Evolutionary conservation across 2,113 vertebrate species (phyloP).

Genomic region (Macroglossus sobrinus): DNA sequence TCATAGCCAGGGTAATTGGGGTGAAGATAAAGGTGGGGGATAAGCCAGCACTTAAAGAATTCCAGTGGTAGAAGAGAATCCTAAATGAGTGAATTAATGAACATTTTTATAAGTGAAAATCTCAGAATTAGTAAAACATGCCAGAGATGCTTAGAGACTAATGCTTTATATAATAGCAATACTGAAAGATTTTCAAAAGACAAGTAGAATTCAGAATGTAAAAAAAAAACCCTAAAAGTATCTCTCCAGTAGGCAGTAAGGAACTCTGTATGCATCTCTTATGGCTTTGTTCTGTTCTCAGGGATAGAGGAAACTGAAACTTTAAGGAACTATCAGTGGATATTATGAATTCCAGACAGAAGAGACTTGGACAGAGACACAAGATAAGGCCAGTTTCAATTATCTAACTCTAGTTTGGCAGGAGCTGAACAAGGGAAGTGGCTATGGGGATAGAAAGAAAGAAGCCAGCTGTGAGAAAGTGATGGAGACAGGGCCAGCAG

Average conservation of each 20-base stretch:
- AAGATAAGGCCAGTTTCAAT: background rate
- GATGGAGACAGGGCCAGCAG: fast-evolving
- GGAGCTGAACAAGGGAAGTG: background rate
- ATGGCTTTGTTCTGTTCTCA: background rate
- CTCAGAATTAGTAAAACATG: background rate
- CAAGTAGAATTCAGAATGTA: background rate
- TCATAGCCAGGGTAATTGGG: fast-evolving
- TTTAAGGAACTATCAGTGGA: background rate
- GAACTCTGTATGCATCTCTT: background rate
- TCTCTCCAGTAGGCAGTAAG: background rate
- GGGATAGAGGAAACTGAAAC: background rate
- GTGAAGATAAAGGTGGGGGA: fast-evolving
- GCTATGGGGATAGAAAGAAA: too few relatives aligned
- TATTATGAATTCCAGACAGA: background rate
- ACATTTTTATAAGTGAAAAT: background rate
- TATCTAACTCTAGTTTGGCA: background rate
- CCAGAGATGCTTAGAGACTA: background rate
- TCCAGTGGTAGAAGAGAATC: background rate
- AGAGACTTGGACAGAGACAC: background rate
- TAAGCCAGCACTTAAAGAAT: background rate
- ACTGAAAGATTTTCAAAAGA: background rate
- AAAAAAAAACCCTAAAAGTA: background rate
- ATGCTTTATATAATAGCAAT: background rate
- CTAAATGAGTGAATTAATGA: background rate
- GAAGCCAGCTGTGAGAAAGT: background rate